Percentiles rank a stretch among this genome's conserved stretches.
These are phyloP conservation scores for Callinectes sapidus DNA, from an alignment of 2,888 invertebrate genomes.

Conservation along the genomic window DNA sequence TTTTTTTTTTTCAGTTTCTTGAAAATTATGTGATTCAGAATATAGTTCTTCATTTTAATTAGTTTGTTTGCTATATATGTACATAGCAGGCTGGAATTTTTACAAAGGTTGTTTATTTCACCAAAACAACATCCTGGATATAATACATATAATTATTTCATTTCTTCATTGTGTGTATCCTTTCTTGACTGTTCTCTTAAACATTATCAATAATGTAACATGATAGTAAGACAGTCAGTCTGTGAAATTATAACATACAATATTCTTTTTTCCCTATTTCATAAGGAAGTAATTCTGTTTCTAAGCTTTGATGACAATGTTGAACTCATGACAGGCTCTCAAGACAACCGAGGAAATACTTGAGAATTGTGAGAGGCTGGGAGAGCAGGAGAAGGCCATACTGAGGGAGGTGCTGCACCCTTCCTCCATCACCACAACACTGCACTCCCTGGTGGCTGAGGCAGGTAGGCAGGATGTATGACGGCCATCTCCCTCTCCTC, in stretches of 20 bases:
- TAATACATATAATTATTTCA: too few species aligned
- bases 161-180: too few species aligned
- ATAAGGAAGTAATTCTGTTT: not conserved
- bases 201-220: too few species aligned
- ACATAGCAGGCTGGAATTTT: not conserved
- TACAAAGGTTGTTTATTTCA: too few species aligned
- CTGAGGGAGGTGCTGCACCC: not conserved
- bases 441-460: slow-evolving; percentile 1
- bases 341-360: slow-evolving; percentile 2
- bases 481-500: not conserved
- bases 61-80: not conserved
- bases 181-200: too few species aligned
- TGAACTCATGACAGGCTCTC: not conserved
- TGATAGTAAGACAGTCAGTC: too few species aligned
- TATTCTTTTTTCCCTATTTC: not conserved
- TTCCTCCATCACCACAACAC: slow-evolving; percentile 5
- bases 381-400: not conserved
- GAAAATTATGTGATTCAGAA: too few species aligned
- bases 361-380: not conserved
- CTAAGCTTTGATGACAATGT: not conserved
- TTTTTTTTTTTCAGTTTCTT: not conserved
- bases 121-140: too few species aligned
- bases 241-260: too few species aligned
- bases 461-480: not conserved
- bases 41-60: too few species aligned